Percentiles rank a stretch among this genome's conserved stretches.
phyloP scores from a whole-genome alignment of 2,797 vertebrate genomes.

The Pelodytes ibericus region DNA sequence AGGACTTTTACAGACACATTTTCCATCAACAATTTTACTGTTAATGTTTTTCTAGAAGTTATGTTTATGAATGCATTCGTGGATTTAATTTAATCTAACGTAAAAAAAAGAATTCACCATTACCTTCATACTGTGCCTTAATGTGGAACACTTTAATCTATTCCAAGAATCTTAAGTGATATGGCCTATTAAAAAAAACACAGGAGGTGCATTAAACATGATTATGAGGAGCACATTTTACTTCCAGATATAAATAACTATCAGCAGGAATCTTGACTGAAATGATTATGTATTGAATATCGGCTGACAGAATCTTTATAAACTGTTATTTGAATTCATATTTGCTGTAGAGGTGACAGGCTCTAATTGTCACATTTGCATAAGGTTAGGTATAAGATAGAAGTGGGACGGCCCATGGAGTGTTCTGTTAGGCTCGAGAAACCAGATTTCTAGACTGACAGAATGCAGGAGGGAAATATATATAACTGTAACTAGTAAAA shows the following conservation, averaged over 20 bases:
- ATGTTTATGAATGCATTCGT: neutral
- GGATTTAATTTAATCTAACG: neutral
- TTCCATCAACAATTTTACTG: neutral
- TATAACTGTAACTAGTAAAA: no score
- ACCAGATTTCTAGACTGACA: neutral
- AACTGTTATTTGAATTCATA: slow-evolving; percentile 2
- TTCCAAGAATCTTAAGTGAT: slow-evolving; percentile 1
- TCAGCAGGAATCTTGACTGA: neutral
- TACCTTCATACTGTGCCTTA: slow-evolving; percentile 4
- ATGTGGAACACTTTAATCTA: slow-evolving; percentile 3
- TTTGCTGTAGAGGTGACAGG: neutral
- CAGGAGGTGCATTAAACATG: neutral
- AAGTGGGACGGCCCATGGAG: neutral
- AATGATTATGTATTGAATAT: neutral
- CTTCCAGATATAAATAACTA: slow-evolving; percentile 1
- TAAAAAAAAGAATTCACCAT: neutral
- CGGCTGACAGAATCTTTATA: neutral
- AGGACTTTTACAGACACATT: neutral
- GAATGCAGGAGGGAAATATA: no score
- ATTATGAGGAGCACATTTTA: neutral
- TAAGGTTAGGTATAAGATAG: neutral
- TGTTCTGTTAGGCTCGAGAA: neutral
- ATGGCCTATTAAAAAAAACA: slow-evolving; percentile 7
- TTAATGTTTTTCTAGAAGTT: neutral
- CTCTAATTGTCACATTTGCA: neutral